Conservation (phyloP, 1,140 invertebrate species). For the Leptestheria dahalacensis region DNA sequence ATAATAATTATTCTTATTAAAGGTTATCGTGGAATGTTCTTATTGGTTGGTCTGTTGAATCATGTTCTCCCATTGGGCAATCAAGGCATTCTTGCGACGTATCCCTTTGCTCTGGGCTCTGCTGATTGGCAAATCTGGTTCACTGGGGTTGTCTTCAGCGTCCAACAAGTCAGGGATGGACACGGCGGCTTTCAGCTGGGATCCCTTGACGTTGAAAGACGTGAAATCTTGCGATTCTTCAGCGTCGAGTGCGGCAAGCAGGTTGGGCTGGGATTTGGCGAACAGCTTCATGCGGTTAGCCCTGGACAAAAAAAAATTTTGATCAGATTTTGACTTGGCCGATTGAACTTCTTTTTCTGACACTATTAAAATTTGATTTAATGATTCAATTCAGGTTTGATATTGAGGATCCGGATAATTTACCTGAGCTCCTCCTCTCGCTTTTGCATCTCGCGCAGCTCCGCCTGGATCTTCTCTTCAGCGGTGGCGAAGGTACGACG, state of each 20-base stretch:
- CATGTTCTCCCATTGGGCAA: constrained; percentile 36
- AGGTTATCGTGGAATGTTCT: too few relatives aligned
- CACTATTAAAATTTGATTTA: neutral
- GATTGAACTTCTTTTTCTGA: too few relatives aligned
- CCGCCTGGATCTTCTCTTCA: constrained; percentile 60
- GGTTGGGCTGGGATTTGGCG: constrained; percentile 34
- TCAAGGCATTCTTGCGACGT: constrained; percentile 32
- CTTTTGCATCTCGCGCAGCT: constrained; percentile 53
- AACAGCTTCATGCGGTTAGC: constrained; percentile 31
- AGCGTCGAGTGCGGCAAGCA: constrained; percentile 28
- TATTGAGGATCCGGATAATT: neutral
- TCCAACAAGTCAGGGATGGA: constrained; percentile 25
- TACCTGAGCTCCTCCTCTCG: constrained; percentile 56
- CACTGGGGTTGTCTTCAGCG: too few relatives aligned
- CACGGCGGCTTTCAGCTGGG: constrained; percentile 16
- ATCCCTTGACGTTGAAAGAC: constrained; percentile 24
- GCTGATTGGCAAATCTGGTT: neutral
- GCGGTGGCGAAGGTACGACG: constrained; percentile 28
- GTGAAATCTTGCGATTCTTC: constrained; percentile 28
- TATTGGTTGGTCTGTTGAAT: constrained; percentile 27
- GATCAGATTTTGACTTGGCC: too few relatives aligned
- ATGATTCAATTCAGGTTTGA: neutral
- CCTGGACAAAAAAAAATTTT: constrained; percentile 22
- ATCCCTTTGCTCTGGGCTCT: constrained; percentile 22
- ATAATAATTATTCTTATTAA: neutral